These are phyloP conservation scores for Leucoraja erinaceus DNA, from an alignment of 2,113 vertebrate genomes.

Conservation along the genomic window DNA sequence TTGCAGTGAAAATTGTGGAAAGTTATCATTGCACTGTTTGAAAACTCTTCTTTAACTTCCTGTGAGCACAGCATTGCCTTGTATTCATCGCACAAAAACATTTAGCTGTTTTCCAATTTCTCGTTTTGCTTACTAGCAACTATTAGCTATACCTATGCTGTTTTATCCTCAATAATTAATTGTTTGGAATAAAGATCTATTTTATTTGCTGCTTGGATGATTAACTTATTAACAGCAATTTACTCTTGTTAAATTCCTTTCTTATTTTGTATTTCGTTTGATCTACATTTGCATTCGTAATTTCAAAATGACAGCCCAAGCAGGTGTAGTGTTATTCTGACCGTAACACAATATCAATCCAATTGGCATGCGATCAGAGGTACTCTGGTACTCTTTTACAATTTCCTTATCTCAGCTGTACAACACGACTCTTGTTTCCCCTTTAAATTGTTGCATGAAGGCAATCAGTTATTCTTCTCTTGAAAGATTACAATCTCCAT, in stretches of 20 bases:
- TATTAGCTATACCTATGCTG: not conserved
- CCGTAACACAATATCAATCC: not conserved
- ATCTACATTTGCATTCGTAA: not conserved
- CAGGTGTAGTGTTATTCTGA: not conserved
- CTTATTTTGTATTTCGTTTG: not conserved
- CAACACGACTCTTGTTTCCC: not conserved
- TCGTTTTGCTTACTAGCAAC: not conserved
- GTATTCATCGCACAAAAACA: not conserved
- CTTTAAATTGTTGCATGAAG: not conserved
- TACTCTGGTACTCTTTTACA: not conserved
- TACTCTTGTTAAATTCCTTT: not conserved
- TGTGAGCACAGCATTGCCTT: not conserved
- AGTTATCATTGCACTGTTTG: not conserved
- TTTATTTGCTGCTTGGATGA: not conserved
- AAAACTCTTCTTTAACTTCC: not conserved
- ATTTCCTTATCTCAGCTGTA: not conserved
- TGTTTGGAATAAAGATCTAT: not conserved
- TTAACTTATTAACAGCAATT: not conserved
- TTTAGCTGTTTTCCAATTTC: not conserved
- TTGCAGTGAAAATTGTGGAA: conserved; percentile 21
- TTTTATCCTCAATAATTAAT: not conserved
- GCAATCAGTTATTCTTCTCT: not conserved
- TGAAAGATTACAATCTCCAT: not conserved
- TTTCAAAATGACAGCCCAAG: not conserved
- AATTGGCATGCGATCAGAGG: not conserved